phyloP scores from a whole-genome alignment of 2,797 vertebrate species.

The Phrynocephalus vlangalii region DNA sequence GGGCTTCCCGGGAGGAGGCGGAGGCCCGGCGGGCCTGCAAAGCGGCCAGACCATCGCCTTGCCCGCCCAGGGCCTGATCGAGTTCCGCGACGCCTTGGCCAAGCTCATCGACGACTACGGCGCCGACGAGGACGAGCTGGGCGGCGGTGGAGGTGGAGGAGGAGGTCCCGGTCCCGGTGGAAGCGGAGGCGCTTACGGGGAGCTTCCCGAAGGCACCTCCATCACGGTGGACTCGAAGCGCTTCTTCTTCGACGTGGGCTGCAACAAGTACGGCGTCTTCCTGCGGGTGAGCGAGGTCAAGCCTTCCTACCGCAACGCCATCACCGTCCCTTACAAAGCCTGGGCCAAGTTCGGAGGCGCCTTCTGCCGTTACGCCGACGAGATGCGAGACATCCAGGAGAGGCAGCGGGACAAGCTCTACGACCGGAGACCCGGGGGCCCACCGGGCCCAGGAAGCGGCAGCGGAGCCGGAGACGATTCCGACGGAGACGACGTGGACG shows the following conservation, averaged over 20 bases:
- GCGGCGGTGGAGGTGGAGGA: slow-evolving; percentile 62
- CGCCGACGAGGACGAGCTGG: slow-evolving; percentile 91
- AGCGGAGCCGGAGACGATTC: slow-evolving; percentile 87
- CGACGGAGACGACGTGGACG: slow-evolving; percentile 93
- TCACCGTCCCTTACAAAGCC: slow-evolving; percentile 95
- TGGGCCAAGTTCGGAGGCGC: slow-evolving; percentile 96
- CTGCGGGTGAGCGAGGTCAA: slow-evolving; percentile 97
- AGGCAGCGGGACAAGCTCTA: slow-evolving; percentile 91
- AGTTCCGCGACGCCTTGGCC: slow-evolving; percentile 92
- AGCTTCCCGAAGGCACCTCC: slow-evolving; percentile 95
- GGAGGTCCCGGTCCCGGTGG: slow-evolving; percentile 71
- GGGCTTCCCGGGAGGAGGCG: slow-evolving; percentile 32
- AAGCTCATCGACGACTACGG: slow-evolving; percentile 96
- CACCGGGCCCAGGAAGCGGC: slow-evolving; percentile 68
- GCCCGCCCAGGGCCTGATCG: slow-evolving; percentile 92
- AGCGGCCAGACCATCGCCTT: slow-evolving; percentile 94
- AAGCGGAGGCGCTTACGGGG: slow-evolving; percentile 86
- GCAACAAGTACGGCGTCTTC: slow-evolving; percentile 98
- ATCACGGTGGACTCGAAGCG: slow-evolving; percentile 97
- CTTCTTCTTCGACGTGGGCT: slow-evolving; percentile 98
- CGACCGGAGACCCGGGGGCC: slow-evolving; percentile 79
- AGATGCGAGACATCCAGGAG: slow-evolving; percentile 98
- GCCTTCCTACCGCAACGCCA: slow-evolving; percentile 97
- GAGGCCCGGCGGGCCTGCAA: slow-evolving; percentile 81
- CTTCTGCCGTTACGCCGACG: slow-evolving; percentile 93